Evolutionary conservation across 2,113 vertebrate genomes (phyloP).

Genomic region (Colossoma macropomum): DNA sequence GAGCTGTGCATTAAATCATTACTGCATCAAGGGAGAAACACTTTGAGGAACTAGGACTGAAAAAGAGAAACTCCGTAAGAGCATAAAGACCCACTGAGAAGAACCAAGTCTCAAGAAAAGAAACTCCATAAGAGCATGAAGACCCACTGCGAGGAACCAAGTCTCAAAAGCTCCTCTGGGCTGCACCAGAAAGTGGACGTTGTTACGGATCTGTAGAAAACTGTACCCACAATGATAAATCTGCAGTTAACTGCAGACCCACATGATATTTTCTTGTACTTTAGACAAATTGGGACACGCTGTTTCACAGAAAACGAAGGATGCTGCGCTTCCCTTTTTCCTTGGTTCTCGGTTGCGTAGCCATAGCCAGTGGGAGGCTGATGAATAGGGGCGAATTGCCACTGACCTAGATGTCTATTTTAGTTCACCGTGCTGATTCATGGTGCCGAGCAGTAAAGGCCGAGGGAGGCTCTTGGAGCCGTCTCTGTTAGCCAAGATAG

Average conservation of each 20-base stretch:
- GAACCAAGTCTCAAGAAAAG: too few relatives aligned
- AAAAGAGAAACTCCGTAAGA: too few relatives aligned
- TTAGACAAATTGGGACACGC: constrained; percentile 20
- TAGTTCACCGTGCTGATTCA: constrained; percentile 51
- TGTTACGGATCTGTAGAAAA: too few relatives aligned
- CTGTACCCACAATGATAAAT: not conserved
- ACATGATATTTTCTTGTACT: not conserved
- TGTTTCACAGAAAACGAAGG: not conserved
- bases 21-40: too few relatives aligned
- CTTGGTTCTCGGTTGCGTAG: constrained; percentile 9
- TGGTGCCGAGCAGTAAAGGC: constrained; percentile 45
- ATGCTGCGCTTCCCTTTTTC: not conserved
- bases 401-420: constrained; percentile 56
- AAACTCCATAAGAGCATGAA: too few relatives aligned
- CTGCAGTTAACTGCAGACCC: not conserved
- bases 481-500: not conserved
- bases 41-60: too few relatives aligned
- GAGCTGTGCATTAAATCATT: too few relatives aligned
- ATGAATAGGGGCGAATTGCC: constrained; percentile 53
- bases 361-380: constrained; percentile 39
- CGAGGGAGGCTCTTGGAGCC: constrained; percentile 20
- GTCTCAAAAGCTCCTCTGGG: not conserved
- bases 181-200: not conserved
- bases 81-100: too few relatives aligned
- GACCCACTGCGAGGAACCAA: too few relatives aligned